These are phyloP conservation scores for Perca flavescens DNA, from an alignment of 2,113 vertebrate species.

Conservation along the genomic window DNA sequence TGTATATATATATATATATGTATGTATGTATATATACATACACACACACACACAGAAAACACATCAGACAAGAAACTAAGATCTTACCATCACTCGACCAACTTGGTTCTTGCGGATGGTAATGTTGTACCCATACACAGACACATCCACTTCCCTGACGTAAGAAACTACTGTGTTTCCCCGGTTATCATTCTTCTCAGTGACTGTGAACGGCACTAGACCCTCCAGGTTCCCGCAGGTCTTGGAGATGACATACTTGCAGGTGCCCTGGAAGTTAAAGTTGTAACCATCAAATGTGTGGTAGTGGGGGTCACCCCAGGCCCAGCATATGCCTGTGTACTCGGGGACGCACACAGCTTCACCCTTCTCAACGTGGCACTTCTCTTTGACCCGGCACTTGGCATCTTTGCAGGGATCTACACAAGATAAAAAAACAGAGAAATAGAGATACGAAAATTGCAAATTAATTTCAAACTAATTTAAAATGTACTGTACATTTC, in stretches of 20 bases:
- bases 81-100: slow-evolving; percentile 85
- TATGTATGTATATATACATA: no score
- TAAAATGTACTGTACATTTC: neutral
- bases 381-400: slow-evolving; percentile 85
- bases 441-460: neutral
- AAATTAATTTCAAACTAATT: neutral
- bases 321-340: slow-evolving; percentile 80
- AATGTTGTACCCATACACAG: slow-evolving; percentile 76
- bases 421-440: neutral
- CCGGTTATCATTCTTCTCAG: slow-evolving; percentile 86
- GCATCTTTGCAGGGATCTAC: slow-evolving; percentile 86
- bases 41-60: neutral
- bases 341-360: slow-evolving; percentile 81
- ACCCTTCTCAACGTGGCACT: slow-evolving; percentile 70
- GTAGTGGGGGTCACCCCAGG: slow-evolving; percentile 87
- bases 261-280: slow-evolving; percentile 88
- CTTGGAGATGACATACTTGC: slow-evolving; percentile 82
- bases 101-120: slow-evolving; percentile 80
- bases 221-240: slow-evolving; percentile 67
- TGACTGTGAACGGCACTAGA: slow-evolving; percentile 85
- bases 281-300: slow-evolving; percentile 84
- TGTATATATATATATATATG: no score
- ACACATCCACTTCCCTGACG: slow-evolving; percentile 77
- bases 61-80: neutral
- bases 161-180: slow-evolving; percentile 83